A percentile compares a stretch with the other conserved stretches of the same genome.
These are phyloP conservation scores for Apogon hyalosoma DNA, from an alignment of 2,797 vertebrate species.

Conservation along the genomic window DNA sequence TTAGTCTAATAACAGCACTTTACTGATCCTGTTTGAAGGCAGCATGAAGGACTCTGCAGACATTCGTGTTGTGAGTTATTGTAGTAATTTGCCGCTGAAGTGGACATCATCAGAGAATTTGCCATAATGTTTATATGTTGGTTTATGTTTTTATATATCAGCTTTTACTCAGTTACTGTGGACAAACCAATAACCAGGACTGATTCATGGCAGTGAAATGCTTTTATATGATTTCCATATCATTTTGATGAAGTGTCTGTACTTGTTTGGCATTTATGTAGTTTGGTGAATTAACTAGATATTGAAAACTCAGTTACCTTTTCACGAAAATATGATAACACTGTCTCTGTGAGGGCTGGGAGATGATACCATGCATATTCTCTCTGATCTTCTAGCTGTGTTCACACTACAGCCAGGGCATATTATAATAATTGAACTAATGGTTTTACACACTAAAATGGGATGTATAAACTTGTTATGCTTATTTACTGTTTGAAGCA, in stretches of 20 bases:
- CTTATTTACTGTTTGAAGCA: constrained; percentile 57
- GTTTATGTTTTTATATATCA: neutral
- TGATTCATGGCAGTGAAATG: neutral
- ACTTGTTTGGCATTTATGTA: no score
- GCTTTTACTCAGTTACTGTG: neutral
- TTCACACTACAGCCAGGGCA: no score
- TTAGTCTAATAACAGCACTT: constrained; percentile 46
- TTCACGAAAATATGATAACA: no score
- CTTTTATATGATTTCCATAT: neutral
- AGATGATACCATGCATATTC: no score
- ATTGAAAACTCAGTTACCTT: no score
- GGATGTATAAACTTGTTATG: constrained; percentile 27
- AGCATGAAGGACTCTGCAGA: constrained; percentile 26
- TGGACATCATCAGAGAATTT: constrained; percentile 5
- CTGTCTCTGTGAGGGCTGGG: no score
- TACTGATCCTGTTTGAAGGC: constrained; percentile 30
- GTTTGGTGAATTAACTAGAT: no score
- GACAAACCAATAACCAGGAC: neutral
- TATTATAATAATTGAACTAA: no score
- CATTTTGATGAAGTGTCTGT: neutral
- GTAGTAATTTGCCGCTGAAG: constrained; percentile 20
- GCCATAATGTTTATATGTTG: neutral
- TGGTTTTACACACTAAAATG: no score
- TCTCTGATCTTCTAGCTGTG: no score
- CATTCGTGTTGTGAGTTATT: constrained; percentile 12